Conservation (phyloP, 2,797 vertebrate species). For the Aldrovandia affinis region DNA sequence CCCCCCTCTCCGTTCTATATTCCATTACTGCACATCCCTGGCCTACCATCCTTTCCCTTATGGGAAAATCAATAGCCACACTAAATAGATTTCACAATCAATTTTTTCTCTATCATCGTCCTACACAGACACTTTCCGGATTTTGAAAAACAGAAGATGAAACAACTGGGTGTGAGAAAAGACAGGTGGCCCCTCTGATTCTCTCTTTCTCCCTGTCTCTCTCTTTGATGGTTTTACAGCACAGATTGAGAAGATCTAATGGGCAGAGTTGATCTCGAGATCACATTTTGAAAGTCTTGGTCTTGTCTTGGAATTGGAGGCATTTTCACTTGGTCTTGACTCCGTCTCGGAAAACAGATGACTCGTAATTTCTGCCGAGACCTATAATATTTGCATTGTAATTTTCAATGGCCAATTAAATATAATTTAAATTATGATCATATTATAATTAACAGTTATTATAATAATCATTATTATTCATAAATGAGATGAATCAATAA, state of each 20-base stretch:
- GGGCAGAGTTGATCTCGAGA: neutral
- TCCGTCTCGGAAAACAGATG: too few relatives aligned
- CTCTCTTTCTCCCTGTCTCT: neutral
- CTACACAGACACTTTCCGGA: slow-evolving; percentile 42
- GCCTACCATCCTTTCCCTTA: slow-evolving; percentile 46
- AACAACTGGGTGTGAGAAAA: slow-evolving; percentile 25
- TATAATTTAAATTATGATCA: too few relatives aligned
- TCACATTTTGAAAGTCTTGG: too few relatives aligned
- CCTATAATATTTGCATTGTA: too few relatives aligned
- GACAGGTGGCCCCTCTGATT: neutral
- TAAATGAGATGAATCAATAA: too few relatives aligned
- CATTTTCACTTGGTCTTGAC: too few relatives aligned
- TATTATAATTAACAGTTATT: too few relatives aligned
- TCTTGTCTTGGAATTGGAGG: too few relatives aligned
- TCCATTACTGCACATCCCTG: slow-evolving; percentile 50
- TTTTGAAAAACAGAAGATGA: slow-evolving; percentile 31
- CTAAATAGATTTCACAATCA: slow-evolving; percentile 61
- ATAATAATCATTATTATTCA: too few relatives aligned
- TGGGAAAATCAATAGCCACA: slow-evolving; percentile 56
- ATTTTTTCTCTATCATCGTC: slow-evolving; percentile 59
- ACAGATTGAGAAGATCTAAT: neutral
- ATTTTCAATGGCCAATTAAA: too few relatives aligned
- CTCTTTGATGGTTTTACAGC: neutral
- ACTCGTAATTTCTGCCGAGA: too few relatives aligned
- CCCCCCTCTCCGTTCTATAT: slow-evolving; percentile 45